phyloP scores from a whole-genome alignment of 2,888 invertebrate genomes.

The Hirtodrosophila duncani region DNA sequence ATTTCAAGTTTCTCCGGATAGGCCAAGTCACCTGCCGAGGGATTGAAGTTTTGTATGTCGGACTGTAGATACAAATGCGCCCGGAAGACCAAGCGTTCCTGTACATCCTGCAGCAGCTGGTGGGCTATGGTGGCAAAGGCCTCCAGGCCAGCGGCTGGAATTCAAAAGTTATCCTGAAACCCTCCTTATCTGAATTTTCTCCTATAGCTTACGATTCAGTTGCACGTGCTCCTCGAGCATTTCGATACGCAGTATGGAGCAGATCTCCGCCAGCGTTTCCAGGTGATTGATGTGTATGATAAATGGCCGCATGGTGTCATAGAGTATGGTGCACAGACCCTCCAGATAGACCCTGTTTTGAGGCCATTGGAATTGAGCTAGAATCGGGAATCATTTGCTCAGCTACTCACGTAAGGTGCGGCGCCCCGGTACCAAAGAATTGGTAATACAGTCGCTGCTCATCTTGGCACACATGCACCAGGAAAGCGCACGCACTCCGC shows the following conservation, averaged over 20 bases:
- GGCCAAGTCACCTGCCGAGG: slow-evolving; percentile 96
- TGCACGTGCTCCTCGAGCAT: slow-evolving; percentile 94
- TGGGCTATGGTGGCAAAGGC: slow-evolving; percentile 88
- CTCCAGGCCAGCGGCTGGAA: slow-evolving; percentile 82
- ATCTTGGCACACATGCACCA: slow-evolving; percentile 95
- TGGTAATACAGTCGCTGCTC: slow-evolving; percentile 94
- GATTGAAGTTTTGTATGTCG: slow-evolving; percentile 92
- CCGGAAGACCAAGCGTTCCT: slow-evolving; percentile 96
- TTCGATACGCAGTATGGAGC: slow-evolving; percentile 93
- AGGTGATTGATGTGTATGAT: slow-evolving; percentile 98
- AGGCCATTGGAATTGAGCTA: not conserved
- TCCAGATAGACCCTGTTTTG: slow-evolving; percentile 86
- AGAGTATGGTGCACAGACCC: slow-evolving; percentile 90
- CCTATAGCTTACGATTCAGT: slow-evolving; percentile 83
- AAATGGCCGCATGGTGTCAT: slow-evolving; percentile 94
- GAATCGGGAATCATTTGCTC: not conserved
- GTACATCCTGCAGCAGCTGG: slow-evolving; percentile 94
- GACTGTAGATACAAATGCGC: slow-evolving; percentile 95
- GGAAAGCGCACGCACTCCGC: slow-evolving; percentile 91
- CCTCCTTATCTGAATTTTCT: not conserved
- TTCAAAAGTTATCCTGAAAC: no score
- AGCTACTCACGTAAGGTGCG: slow-evolving; percentile 82
- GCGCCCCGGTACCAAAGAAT: slow-evolving; percentile 87
- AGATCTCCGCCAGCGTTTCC: slow-evolving; percentile 97
- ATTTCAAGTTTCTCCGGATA: slow-evolving; percentile 98